Base-by-base conservation (phyloP, 2,888 invertebrate genomes). In the Ametastegia equiseti region DNA sequence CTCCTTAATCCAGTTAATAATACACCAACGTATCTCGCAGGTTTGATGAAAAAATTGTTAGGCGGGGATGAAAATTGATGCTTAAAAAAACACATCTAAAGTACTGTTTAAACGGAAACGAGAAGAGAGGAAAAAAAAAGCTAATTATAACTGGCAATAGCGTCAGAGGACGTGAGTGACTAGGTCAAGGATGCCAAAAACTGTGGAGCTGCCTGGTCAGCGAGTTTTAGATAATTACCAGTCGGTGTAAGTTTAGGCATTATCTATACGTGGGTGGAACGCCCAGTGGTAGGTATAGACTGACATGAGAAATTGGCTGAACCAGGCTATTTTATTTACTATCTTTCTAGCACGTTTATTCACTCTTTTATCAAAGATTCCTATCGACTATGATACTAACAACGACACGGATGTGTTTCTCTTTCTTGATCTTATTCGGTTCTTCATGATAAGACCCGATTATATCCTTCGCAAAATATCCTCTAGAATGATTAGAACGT, bases 141-240 rank as follows among this genome's bases (percentile, higher is more conserved):
- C 33, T 75, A 33, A 75, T 75, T 75, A 54, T 75, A 75, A 33
- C 36, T 45, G 13, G 33, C 36, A 33, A 75, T 33, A 54, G 13
- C 73, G 19, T 50, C 36, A 33, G 54, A 33, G 23, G 50, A 75
- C 42, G 42, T 27, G 39, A 23, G 36, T 60, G 78, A 78, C 78
- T 78, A 45, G 78, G 78, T 78, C 78, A 78, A 78, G 78, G 78
- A 57, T 57, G 78, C 45, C 57, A 57, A 63, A 78, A 60, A 42
- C 39, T 27, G 60, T 27, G 23, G n/a, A 36, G 30, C 42, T 23
- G 30, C 42, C 60, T 60, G 23, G 60, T 27, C 39, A 27, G 60
- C 15, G 33, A 42, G n/a, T 63, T 78, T 42, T 60, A 63, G 42
- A 60, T 27, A 78, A 78, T 78, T 30, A 36, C 30, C 54, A 30